Conservation (phyloP, 2,797 vertebrate species). For the Falco berigora region DNA sequence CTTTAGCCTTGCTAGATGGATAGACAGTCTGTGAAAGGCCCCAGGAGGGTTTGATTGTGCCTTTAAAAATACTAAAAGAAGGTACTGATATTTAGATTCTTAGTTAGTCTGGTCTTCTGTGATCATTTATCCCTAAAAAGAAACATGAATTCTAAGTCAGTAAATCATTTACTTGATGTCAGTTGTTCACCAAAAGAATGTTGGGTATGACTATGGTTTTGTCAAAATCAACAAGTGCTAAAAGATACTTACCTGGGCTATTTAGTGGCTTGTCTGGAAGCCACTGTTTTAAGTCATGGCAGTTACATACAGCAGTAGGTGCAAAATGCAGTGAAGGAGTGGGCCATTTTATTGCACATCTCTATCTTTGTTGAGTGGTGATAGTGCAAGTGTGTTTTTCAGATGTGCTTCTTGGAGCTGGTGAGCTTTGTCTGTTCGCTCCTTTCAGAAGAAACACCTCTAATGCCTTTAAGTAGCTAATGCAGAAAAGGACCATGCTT, state of each 20-base stretch:
- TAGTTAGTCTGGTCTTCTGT: background rate
- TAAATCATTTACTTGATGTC: background rate
- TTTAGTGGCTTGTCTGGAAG: background rate
- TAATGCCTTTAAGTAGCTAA: background rate
- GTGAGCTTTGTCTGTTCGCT: background rate
- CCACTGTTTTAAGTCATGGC: background rate
- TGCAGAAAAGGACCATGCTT: background rate
- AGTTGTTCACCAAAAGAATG: background rate
- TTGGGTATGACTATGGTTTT: background rate
- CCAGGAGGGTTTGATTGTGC: background rate
- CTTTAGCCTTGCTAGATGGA: background rate
- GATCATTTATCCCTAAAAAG: background rate
- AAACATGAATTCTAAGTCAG: background rate
- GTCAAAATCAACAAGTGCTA: background rate
- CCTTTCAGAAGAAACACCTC: background rate
- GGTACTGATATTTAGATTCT: background rate
- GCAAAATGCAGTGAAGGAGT: background rate
- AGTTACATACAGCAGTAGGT: background rate
- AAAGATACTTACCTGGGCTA: background rate
- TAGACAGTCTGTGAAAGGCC: background rate
- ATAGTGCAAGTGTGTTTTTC: background rate
- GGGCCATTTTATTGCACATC: background rate
- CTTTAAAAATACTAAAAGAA: background rate
- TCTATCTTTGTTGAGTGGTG: background rate
- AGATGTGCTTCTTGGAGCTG: background rate